Base-by-base conservation (phyloP, 37 sponge, comb jelly and placozoan genomes). In the Agelas oroides region DNA sequence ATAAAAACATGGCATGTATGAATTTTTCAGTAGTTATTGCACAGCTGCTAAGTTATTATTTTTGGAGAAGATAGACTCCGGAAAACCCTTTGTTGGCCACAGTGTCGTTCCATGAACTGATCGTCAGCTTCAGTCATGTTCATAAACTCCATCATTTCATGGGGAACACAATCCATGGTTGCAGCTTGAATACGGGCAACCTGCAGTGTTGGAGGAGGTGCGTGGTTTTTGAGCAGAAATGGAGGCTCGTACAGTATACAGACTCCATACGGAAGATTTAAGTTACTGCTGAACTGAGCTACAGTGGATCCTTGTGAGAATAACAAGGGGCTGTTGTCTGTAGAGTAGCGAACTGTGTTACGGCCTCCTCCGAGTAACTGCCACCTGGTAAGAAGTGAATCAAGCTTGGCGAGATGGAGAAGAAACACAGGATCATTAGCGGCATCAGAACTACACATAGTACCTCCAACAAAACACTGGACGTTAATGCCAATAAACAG, bases 401-500 rank as follows among this genome's bases (percentile, higher is more conserved):
- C 94, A 5, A 89, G 18, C 67, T 81, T 82, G 8, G 90, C 65
- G 20, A 89, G 19, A 41, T 86, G 94, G 20, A 89, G 83, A 53
- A 89, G 59, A 71, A 65, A 83, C 30, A 83, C 63, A 0, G 94
- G 94, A 73, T 93, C 94, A 40, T 83, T 86, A 36, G 87, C 83
- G 0, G 83, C 84, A 68, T 89, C 71, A 0, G 31, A 19, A 12
- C 86, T 59, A 52, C 90, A 93, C 87, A 89, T 89, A 2, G 76
- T 77, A 1, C 94, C 94, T n/a, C 94, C 90, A 2, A 93, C 77
- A 65, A 87, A 86, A 62, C 94, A 93, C 31, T 86, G 82, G 23
- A 93, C 82, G 19, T 65, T 78, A 53, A 77, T 24, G 65, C 86
- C 79, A 15, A 93, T 62, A 31, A 89, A 69, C 17, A 93, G 55